Evolutionary conservation across 2,113 vertebrate species (phyloP).

Genomic region (Cathartes aura): DNA sequence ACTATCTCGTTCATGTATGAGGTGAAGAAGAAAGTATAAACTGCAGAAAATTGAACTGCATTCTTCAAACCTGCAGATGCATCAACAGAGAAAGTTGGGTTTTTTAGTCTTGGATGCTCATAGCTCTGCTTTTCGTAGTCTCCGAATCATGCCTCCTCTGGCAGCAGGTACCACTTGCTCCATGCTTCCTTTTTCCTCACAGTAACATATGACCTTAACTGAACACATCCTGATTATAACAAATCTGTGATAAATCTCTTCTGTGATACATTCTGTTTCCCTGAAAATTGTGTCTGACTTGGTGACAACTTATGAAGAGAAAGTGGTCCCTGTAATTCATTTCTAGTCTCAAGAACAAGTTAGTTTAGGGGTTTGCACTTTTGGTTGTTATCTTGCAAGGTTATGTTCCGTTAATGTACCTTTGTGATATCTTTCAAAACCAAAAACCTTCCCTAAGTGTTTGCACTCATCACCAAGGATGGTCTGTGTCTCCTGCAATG

Average conservation of each 20-base stretch:
- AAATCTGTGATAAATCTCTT: not conserved
- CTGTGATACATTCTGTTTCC: not conserved
- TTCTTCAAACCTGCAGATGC: not conserved
- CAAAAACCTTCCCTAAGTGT: not conserved
- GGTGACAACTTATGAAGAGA: not conserved
- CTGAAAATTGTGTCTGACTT: not conserved
- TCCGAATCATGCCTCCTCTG: not conserved
- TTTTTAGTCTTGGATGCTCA: not conserved
- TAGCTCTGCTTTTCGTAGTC: not conserved
- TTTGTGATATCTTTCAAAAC: not conserved
- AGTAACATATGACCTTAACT: not conserved
- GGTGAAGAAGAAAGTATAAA: not conserved
- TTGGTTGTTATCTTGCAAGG: not conserved
- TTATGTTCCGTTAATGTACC: not conserved
- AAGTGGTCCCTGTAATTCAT: not conserved
- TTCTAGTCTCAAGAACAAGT: not conserved
- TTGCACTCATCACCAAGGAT: not conserved
- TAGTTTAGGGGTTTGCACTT: not conserved
- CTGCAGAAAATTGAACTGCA: not conserved
- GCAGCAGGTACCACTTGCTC: not conserved
- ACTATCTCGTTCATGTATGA: not conserved
- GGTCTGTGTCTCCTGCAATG: accelerated
- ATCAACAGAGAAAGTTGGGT: not conserved
- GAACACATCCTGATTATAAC: not conserved
- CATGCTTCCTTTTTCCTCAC: not conserved